These are phyloP conservation scores for Solea solea DNA, from an alignment of 2,113 vertebrate genomes.

Conservation along the genomic window DNA sequence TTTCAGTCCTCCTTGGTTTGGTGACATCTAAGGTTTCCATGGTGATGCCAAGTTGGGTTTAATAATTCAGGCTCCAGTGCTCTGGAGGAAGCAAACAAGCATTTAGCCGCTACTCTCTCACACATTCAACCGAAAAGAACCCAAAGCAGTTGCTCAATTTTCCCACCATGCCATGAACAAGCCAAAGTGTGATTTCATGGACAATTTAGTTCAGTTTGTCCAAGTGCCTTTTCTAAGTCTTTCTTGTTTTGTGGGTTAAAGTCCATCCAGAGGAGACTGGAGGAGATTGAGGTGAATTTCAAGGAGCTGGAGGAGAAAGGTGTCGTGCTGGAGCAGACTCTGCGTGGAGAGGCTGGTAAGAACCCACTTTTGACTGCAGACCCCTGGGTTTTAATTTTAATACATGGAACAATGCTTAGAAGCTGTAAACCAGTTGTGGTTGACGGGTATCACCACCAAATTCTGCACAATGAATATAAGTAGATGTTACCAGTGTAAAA, in stretches of 20 bases:
- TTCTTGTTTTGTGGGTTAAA: conserved; percentile 50
- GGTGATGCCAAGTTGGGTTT: neutral
- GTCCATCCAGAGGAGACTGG: conserved; percentile 91
- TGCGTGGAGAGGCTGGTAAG: conserved; percentile 85
- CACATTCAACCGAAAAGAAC: too few relatives aligned
- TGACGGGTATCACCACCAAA: too few relatives aligned
- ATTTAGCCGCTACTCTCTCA: too few relatives aligned
- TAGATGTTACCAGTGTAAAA: too few relatives aligned
- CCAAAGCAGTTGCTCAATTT: neutral
- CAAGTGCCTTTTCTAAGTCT: neutral
- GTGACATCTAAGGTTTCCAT: neutral
- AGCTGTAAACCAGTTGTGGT: too few relatives aligned
- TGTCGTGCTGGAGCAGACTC: conserved; percentile 82
- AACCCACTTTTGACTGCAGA: neutral
- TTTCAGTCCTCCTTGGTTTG: neutral
- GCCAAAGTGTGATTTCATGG: too few relatives aligned
- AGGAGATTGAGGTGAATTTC: conserved; percentile 91
- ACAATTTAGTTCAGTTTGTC: too few relatives aligned
- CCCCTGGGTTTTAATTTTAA: neutral
- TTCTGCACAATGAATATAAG: too few relatives aligned
- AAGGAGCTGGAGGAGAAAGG: conserved; percentile 90
- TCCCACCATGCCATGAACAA: neutral
- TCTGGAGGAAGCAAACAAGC: neutral
- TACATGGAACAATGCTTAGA: too few relatives aligned
- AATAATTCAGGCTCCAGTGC: neutral